Evolutionary conservation across 2,888 invertebrate species (phyloP).

Genomic region (Hoplodrina ambigua): DNA sequence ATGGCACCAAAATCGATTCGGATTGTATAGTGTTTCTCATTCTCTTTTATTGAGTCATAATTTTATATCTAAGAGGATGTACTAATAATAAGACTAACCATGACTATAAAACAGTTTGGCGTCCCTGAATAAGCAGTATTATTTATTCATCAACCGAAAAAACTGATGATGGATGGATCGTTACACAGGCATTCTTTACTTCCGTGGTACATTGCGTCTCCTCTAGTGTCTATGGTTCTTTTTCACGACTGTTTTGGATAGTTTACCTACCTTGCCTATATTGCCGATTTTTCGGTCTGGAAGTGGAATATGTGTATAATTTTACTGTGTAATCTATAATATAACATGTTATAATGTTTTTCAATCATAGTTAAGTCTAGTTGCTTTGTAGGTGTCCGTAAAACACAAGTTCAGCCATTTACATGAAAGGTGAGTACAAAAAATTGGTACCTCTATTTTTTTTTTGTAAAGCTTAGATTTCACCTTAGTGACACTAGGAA

Average conservation of each 20-base stretch:
- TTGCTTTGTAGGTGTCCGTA: slow-evolving; percentile 70
- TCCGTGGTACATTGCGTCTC: slow-evolving; percentile 65
- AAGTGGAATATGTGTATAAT: slow-evolving; percentile 82
- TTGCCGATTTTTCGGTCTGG: slow-evolving; percentile 87
- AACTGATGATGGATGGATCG: slow-evolving; percentile 65
- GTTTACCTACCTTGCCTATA: slow-evolving; percentile 88
- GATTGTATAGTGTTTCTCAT: background rate
- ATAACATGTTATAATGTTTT: slow-evolving; percentile 80
- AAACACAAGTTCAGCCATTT: slow-evolving; percentile 88
- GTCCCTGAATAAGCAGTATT: slow-evolving; percentile 24
- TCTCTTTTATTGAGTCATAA: background rate
- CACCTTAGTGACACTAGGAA: slow-evolving; percentile 65
- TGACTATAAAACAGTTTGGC: background rate
- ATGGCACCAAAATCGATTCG: background rate
- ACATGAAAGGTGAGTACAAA: slow-evolving; percentile 90
- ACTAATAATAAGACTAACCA: background rate
- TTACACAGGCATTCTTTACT: slow-evolving; percentile 61
- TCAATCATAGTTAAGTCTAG: slow-evolving; percentile 75
- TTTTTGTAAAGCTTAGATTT: slow-evolving; percentile 76
- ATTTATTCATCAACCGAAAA: slow-evolving; percentile 56
- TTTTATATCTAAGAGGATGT: background rate
- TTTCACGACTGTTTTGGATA: slow-evolving; percentile 91
- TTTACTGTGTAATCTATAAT: slow-evolving; percentile 74
- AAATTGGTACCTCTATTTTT: slow-evolving; percentile 86
- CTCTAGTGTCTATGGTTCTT: slow-evolving; percentile 85